Percentiles rank a stretch among this genome's conserved stretches.
phyloP scores from a whole-genome alignment of 2,113 vertebrate genomes.

The Scalopus aquaticus region DNA sequence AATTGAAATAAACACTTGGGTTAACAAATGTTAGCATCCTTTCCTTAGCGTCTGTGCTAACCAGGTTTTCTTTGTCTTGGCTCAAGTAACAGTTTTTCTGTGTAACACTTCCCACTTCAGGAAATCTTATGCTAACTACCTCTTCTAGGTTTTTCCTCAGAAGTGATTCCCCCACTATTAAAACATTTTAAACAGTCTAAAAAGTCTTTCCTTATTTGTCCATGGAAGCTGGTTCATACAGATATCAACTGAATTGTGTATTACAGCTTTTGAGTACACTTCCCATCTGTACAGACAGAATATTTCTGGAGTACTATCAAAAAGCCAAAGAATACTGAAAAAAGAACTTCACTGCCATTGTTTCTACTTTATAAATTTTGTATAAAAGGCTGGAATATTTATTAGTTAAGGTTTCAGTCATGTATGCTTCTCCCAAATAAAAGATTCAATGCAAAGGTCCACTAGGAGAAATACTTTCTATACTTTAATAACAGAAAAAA shows the following conservation, averaged over 20 bases:
- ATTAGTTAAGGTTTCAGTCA: conserved; percentile 48
- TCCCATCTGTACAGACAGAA: background rate
- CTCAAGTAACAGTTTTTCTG: background rate
- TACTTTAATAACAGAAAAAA: conserved; percentile 39
- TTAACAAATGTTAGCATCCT: background rate
- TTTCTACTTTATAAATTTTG: background rate
- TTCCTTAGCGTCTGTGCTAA: background rate
- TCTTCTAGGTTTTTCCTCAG: background rate
- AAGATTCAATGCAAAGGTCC: conserved; percentile 43
- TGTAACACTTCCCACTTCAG: background rate
- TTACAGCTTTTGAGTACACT: background rate
- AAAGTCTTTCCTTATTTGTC: background rate
- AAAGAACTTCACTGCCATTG: background rate
- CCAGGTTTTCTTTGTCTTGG: background rate
- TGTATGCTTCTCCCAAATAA: conserved; percentile 1
- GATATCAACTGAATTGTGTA: background rate
- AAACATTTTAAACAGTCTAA: background rate
- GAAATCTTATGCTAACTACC: background rate
- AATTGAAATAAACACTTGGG: background rate
- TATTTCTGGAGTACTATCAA: background rate
- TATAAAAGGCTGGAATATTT: conserved; percentile 8
- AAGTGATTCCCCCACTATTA: background rate
- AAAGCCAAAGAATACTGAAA: background rate
- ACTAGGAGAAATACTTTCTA: conserved; percentile 33
- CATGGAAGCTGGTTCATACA: background rate